Percentiles rank a stretch among this genome's conserved stretches.
Evolutionary conservation across 2,113 vertebrate species (phyloP).

Genomic region (Cochlearius cochlearius): DNA sequence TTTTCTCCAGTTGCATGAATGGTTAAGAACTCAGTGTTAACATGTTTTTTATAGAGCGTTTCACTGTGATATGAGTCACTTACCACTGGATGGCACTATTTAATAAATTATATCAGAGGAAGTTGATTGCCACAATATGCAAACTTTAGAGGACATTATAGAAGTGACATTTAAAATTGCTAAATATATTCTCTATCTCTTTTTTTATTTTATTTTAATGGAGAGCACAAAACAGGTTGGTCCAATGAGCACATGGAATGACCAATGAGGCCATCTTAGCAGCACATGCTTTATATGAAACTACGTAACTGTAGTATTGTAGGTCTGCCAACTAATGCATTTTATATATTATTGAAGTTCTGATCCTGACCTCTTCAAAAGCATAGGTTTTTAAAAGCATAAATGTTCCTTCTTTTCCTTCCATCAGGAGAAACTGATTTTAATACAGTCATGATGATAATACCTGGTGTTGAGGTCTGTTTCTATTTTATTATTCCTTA

Average conservation of each 20-base stretch:
- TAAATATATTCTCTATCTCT: not conserved
- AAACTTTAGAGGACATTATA: not conserved
- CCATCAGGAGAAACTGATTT: not conserved
- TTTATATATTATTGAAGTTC: not conserved
- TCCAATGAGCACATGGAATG: not conserved
- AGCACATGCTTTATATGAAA: not conserved
- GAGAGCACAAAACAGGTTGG: not conserved
- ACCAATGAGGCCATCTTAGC: not conserved
- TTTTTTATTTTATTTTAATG: not conserved
- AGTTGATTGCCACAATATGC: not conserved
- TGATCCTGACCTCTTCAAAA: not conserved
- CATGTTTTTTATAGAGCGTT: fast-evolving
- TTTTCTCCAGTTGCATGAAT: not conserved
- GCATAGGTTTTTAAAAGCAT: not conserved
- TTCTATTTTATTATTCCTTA: not conserved
- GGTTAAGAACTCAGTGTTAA: not conserved
- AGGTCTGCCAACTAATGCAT: not conserved
- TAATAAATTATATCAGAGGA: slow-evolving; percentile 20
- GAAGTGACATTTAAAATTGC: not conserved
- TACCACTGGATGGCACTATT: slow-evolving; percentile 71
- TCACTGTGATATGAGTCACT: not conserved
- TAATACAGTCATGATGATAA: not conserved
- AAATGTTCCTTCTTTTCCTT: not conserved
- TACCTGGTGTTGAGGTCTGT: not conserved
- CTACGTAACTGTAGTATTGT: not conserved